Base-by-base conservation (phyloP, 2,888 invertebrate species). In the Erebia palarica region DNA sequence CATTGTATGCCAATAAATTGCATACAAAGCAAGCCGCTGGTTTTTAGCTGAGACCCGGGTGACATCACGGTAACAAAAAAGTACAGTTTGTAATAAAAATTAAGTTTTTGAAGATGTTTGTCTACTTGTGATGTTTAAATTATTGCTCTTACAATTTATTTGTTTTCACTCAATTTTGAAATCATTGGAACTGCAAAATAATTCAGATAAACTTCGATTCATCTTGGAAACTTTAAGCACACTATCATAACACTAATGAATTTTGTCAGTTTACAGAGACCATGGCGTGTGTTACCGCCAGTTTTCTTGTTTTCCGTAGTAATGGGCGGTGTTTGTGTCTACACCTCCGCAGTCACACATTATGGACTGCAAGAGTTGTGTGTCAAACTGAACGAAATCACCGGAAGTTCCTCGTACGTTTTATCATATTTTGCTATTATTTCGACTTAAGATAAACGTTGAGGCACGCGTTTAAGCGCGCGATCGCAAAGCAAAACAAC, bases 221-320 rank as follows among this genome's bases (percentile, higher is more conserved):
- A 3, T 11, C 0, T 47, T 42, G n/a, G 18, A 10, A 13, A 27
- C 1, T 57, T 27, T 21, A 57, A 13, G 13, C 3, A 18, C 13
- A 49, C 18, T 21, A 16, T 47, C 36, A 53, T 42, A 60, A 65
- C 47, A 53, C 36, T 13, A 21, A 44, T 14, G 3, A 49, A 36
- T 42, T 65, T 21, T 63, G 18, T 18, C 72, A 92, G 93, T 10
- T 82, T 91, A 64, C 89, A 91, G 76, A 84, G 89, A 1, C 87
- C 91, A 0, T 92, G 92, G 92, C 84, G 93, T 0, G 84, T 91
- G 13, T 78, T 92, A 51, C 88, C 87, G 0, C 84, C 88, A 1
- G 86, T 90, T 44, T 88, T 92, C 69, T 11, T 91, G 1, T 92
- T 93, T 77, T 92, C 92, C 0, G 47, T 89, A 64, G 84, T 85